Evolutionary conservation across 2,888 invertebrate species (phyloP), one percentile per base, ranked within the genome.

Genomic region (Rhaphigaster nebulosa): DNA sequence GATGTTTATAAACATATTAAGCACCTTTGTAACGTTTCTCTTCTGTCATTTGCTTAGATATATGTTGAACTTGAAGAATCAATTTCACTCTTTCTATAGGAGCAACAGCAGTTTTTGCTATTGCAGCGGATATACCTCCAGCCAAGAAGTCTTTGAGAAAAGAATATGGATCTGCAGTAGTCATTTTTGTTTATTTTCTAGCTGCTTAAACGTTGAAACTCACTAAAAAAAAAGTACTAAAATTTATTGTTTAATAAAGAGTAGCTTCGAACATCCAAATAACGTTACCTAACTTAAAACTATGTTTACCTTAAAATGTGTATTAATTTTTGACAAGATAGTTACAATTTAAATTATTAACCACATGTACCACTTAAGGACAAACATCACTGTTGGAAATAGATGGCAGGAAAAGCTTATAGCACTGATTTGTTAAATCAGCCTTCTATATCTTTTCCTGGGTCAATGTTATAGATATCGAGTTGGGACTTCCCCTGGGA

Each of bases 41-140:
- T 90, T 94, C 94, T 41, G 94, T 93, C 91, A 96, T 95, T 93
- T 96, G 95, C 93, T 95, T 95, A 90, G 95, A 96, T 38, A 95
- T 95, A 92, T 95, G 95, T 94, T 96, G 96, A 38, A 96, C 96
- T 94, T 96, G 96, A 87, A 96, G 94, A 90, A 96, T 94, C 92
- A 96, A 94, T 93, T 96, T 96, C n/a, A 96, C 96, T 92, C 96
- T 94, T 94, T 96, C 96, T 92, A 96, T 96, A 54, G 96, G 96
- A 88, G 96, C 96, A 34, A 96, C 96, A 38, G 95, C 95, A 38
- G 96, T 96, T 94, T 96, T 96, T 90, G 96, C 95, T 91, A 96
- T 94, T 91, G 96, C 96, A 65, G 96, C 96, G 26, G 96, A 95
- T 92, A 96, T 94, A 91, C 96, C 96, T 92, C 96, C 96, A 90